Evolutionary conservation across 2,113 vertebrate genomes (phyloP).

Genomic region (Pomatostomus ruficeps): DNA sequence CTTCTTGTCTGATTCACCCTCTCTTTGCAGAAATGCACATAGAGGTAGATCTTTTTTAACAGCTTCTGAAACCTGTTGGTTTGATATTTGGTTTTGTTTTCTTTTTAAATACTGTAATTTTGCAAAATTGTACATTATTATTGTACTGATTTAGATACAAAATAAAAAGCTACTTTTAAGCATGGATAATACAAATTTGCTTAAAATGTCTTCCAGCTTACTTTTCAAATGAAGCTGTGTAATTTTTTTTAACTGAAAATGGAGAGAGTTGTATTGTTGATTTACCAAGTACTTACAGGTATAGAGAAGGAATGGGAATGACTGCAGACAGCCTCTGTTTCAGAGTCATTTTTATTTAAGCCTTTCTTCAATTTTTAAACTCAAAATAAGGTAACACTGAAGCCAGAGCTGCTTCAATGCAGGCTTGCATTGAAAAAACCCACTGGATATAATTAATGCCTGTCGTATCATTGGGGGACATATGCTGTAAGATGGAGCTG

Average conservation of each 20-base stretch:
- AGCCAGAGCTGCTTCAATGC: neutral
- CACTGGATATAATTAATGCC: neutral
- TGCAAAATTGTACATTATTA: neutral
- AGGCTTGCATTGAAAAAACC: neutral
- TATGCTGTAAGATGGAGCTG: neutral
- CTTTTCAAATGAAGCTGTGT: neutral
- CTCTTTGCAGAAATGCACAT: neutral
- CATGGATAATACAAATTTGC: neutral
- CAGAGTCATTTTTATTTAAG: neutral
- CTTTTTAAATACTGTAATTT: neutral
- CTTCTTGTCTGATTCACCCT: neutral
- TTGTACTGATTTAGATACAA: neutral
- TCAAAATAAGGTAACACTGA: neutral
- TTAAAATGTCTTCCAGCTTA: neutral
- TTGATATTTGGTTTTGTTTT: neutral
- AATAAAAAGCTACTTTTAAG: neutral
- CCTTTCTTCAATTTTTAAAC: neutral
- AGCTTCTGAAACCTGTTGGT: neutral
- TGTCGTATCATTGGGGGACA: fast-evolving
- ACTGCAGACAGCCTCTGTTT: neutral
- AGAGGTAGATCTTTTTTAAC: neutral
- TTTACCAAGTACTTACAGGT: neutral
- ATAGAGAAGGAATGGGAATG: neutral
- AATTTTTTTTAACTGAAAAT: neutral
- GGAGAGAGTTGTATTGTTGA: neutral